Evolutionary conservation across 1,140 invertebrate genomes (phyloP).

Genomic region (Centruroides sculpturatus): DNA sequence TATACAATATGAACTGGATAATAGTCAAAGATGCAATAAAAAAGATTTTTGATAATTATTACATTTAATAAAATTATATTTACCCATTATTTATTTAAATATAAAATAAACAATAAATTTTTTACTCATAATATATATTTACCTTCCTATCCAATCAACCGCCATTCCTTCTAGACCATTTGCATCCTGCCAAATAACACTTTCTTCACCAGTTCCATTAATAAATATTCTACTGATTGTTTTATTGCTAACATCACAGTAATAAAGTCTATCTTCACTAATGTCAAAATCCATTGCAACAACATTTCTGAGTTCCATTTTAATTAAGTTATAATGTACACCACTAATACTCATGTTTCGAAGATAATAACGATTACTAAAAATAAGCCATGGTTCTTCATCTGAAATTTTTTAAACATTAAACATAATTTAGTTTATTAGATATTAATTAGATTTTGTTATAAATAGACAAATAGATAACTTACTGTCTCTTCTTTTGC

Average conservation of each 20-base stretch:
- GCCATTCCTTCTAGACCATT: conserved; percentile 91
- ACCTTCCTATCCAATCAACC: conserved; percentile 81
- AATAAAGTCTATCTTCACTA: conserved; percentile 68
- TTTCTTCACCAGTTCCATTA: conserved; percentile 42
- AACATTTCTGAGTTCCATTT: conserved; percentile 91
- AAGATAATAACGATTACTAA: conserved; percentile 96
- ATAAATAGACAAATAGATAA: background rate
- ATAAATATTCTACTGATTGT: conserved; percentile 52
- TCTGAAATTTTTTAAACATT: conserved; percentile 21
- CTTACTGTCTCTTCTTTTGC: conserved; percentile 65
- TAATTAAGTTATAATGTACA: conserved; percentile 64
- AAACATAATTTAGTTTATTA: too few relatives aligned
- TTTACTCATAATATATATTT: background rate
- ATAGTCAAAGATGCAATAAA: too few relatives aligned
- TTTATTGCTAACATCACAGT: conserved; percentile 88
- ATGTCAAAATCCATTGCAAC: conserved; percentile 91
- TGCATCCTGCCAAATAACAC: conserved; percentile 80
- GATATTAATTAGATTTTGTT: too few relatives aligned
- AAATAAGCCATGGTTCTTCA: conserved; percentile 78
- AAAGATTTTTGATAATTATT: too few relatives aligned
- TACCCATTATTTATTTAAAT: too few relatives aligned
- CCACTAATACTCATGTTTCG: conserved; percentile 88
- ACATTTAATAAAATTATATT: too few relatives aligned
- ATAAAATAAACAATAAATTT: too few relatives aligned
- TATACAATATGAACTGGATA: too few relatives aligned